Base-by-base conservation (phyloP, 2,113 vertebrate species). In the Varanus salvator region DNA sequence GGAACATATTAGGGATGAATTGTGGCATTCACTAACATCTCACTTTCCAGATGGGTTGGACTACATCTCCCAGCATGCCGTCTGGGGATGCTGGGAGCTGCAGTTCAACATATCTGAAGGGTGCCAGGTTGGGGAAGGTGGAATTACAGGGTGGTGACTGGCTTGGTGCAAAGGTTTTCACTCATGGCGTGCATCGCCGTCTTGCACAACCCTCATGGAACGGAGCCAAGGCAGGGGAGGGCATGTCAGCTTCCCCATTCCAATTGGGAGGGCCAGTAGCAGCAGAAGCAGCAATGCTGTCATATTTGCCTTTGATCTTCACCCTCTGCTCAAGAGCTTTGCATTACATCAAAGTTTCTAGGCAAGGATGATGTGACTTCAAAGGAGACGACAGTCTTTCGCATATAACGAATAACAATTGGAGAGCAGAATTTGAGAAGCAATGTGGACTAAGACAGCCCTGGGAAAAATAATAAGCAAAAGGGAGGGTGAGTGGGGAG, bases 231-330 rank as follows among this genome's bases (percentile, higher is more conserved):
- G 25, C 38, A 44, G 8, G 44, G 38, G 23, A 74, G 4, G 31
- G 15, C 52, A 11, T 21, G 29, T 72, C 48, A 38, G 85, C n/a
- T 75, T 57, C 69, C 71, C 50, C 23, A 25, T 57, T 75, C 52
- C 52, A 38, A 75, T 3, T 14, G n/a, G 69, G 50, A 86, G 69
- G 68, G 31, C 83, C 52, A 38, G 31, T 14, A 75, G 50, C n/a
- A 74, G 83, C 66, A 44, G 48, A n/a, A 84, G 14, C 83, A 71
- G 71, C 50, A 2, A 76, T 23, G 1, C 31, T 60, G 72, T 76
- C 48, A 72, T 85, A 23, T 38, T 57, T 86, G 6, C 11, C 78
- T 88, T 83, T 88, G 87, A 88, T n/a, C 69, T 64, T 74, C 54
- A 31, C 38, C 44, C 38, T 57, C n/a, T 38, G 25, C 52, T 88